Conservation (phyloP, 1,140 invertebrate genomes). For the Triops cancriformis region DNA sequence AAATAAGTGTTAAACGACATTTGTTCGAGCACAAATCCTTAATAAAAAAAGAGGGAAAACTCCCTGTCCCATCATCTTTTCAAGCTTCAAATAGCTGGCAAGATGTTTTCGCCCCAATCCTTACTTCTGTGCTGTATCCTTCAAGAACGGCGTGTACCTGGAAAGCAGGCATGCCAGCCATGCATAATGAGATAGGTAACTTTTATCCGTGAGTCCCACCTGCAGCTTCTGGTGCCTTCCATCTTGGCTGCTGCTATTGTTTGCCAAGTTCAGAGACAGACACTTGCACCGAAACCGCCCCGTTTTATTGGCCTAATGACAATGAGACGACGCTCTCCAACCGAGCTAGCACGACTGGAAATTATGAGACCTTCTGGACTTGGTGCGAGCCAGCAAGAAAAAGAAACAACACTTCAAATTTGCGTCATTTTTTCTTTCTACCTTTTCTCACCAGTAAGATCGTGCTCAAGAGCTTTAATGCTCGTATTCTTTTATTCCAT, state of each 20-base stretch:
- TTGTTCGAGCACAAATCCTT: too few species aligned
- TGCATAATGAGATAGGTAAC: slow-evolving; percentile 3
- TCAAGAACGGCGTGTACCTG: background rate
- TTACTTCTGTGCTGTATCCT: too few species aligned
- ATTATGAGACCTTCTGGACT: background rate
- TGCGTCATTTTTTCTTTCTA: background rate
- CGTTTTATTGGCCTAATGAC: slow-evolving; percentile 13
- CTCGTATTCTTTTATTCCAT: background rate
- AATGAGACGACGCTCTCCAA: slow-evolving; percentile 8
- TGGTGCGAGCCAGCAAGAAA: background rate
- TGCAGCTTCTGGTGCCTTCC: slow-evolving; percentile 7
- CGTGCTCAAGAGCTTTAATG: background rate
- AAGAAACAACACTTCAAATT: background rate
- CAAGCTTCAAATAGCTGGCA: too few species aligned
- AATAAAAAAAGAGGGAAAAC: too few species aligned
- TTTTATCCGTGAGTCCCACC: background rate
- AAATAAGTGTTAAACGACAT: too few species aligned
- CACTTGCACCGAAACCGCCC: slow-evolving; percentile 11
- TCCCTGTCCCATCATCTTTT: too few species aligned
- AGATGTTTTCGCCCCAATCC: too few species aligned
- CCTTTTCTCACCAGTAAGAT: background rate
- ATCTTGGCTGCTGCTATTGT: slow-evolving; percentile 9
- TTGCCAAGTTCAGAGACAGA: slow-evolving; percentile 2
- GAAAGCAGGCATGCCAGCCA: background rate
- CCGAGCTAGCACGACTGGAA: slow-evolving; percentile 7